phyloP scores from a whole-genome alignment of 2,888 invertebrate species.

The Mythimna pallens region DNA sequence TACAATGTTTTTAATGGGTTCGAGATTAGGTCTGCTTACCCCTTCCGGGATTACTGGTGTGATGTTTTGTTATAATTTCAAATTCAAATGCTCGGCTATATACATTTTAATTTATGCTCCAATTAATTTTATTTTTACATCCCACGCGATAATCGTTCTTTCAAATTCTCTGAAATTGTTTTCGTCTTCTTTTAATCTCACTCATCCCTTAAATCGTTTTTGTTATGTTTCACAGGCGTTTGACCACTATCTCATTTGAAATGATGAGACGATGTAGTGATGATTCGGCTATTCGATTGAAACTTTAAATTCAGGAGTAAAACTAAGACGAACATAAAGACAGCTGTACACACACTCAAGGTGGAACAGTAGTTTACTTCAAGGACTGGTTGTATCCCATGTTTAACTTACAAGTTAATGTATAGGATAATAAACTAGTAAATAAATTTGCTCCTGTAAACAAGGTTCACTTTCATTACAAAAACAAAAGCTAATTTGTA shows the following conservation, averaged over 20 bases:
- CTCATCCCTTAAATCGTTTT: neutral
- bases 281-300: neutral
- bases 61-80: neutral
- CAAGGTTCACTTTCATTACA: constrained; percentile 31
- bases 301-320: neutral
- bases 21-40: neutral
- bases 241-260: neutral
- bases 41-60: neutral
- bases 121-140: constrained; percentile 13
- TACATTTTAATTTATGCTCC: neutral
- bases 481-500: constrained; percentile 43
- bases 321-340: neutral
- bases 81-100: neutral
- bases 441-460: neutral
- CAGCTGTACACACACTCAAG: neutral
- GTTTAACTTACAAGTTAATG: neutral
- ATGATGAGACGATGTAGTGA: neutral
- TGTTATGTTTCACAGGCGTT: neutral
- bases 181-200: constrained; percentile 2
- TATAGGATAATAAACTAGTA: neutral
- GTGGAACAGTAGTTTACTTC: neutral
- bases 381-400: neutral
- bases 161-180: constrained; percentile 8
- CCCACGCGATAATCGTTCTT: constrained; percentile 6
- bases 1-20: neutral